phyloP scores from a whole-genome alignment of 2,888 invertebrate species.

The Brenthis hecate region DNA sequence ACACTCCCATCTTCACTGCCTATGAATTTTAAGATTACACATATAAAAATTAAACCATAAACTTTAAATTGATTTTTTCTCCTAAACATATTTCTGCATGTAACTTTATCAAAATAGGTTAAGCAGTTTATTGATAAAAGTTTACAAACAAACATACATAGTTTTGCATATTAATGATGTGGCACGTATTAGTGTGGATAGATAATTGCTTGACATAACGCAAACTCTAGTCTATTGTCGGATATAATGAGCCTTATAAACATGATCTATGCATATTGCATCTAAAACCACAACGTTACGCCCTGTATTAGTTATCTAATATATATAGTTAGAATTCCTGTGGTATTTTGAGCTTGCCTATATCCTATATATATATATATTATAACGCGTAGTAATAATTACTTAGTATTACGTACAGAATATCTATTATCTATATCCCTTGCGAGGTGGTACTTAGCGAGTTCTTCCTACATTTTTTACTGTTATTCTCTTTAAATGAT shows the following conservation, averaged over 20 bases:
- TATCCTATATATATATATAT: not conserved
- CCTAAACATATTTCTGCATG: too few relatives aligned
- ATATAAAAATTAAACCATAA: too few relatives aligned
- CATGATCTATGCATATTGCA: constrained; percentile 17
- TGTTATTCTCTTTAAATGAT: too few relatives aligned
- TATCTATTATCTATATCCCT: not conserved
- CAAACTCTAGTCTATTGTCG: not conserved
- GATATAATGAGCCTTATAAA: constrained; percentile 8
- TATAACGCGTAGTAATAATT: not conserved
- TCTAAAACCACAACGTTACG: constrained; percentile 20
- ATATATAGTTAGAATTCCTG: constrained; percentile 24
- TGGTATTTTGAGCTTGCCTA: constrained; percentile 14
- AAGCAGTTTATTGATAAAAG: too few relatives aligned
- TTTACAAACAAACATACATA: not conserved
- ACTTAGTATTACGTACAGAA: not conserved
- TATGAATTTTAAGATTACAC: too few relatives aligned
- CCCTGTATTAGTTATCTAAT: constrained; percentile 17
- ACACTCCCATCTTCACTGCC: too few relatives aligned
- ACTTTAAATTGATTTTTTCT: too few relatives aligned
- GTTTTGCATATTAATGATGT: not conserved
- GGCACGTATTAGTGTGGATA: too few relatives aligned
- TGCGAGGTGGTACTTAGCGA: not conserved
- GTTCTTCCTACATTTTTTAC: too few relatives aligned
- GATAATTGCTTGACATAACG: not conserved
- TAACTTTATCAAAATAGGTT: too few relatives aligned